Evolutionary conservation across 2,113 vertebrate species (phyloP), one percentile per base, ranked within the genome.

Genomic region (Bostrychus sinensis): DNA sequence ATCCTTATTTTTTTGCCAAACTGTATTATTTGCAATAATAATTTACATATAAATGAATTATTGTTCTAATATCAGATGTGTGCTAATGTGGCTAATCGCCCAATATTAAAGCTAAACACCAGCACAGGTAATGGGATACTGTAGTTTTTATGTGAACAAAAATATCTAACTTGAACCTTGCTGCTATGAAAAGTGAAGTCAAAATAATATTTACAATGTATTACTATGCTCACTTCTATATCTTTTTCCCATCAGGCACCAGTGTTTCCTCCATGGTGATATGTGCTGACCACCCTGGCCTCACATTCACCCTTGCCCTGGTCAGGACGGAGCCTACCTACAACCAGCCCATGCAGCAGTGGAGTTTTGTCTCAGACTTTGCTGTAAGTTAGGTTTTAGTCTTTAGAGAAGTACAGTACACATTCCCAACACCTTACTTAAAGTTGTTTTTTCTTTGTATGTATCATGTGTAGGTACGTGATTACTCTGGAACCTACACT

Each of bases 291-390:
- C 93, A 91, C 69, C 88, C 91, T 1, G 90, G 88, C 17, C 84
- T 93, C 72, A 92, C 90, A 0, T 94, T 94, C 72, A 91, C 88
- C 0, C 83, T 93, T 5, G 70, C 72, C 46, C 84, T 94, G 39
- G 72, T 92, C 71, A 77, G 78, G 63, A 93, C 91, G 0, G 89
- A 93, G 79, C 87, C 86, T 0, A 90, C 91, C 1, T 94, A 93
- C 82, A 91, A 93, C 74, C 92, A 91, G 77, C 92, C 93, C 51
- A 89, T 90, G 88, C 93, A 94, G 80, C 92, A 91, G 65, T 93
- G 92, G 93, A 93, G 85, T 59, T 94, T 93, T 51, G 68, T 91
- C 53, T 94, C 93, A 0, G 90, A 92, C 78, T 93, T 92, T 69
- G 89, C 92, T 32, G 92, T 93, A 81, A 91, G 91, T 89, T 32